Conservation (phyloP, 2,888 invertebrate species). For the Ganaspis brasiliensis region DNA sequence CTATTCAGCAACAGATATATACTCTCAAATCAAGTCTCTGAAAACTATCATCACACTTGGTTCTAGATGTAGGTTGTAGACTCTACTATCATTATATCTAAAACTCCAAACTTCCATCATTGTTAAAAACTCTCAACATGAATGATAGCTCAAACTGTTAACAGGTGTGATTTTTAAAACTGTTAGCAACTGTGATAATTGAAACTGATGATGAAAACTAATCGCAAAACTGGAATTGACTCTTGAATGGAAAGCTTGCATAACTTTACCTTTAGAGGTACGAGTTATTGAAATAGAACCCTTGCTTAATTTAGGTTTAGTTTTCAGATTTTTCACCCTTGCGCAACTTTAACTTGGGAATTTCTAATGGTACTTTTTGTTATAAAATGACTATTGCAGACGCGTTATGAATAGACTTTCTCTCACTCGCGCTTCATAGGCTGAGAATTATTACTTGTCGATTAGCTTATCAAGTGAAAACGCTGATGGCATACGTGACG, state of each 20-base stretch:
- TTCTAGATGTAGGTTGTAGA: background rate
- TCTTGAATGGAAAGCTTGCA: too few species aligned
- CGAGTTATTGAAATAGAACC: too few species aligned
- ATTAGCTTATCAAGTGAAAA: slow-evolving; percentile 50
- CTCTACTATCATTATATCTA: too few species aligned
- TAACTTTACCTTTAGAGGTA: too few species aligned
- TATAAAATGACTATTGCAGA: slow-evolving; percentile 44
- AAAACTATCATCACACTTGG: background rate
- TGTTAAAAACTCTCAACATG: background rate
- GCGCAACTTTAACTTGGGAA: background rate
- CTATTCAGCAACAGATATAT: background rate
- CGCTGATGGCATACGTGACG: slow-evolving; percentile 55
- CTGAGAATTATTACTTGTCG: slow-evolving; percentile 19
- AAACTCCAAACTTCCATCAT: too few species aligned
- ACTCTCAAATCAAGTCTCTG: background rate
- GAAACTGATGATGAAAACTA: too few species aligned
- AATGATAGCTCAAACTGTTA: too few species aligned
- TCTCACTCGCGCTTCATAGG: slow-evolving; percentile 10
- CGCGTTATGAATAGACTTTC: slow-evolving; percentile 43
- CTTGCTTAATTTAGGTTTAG: too few species aligned
- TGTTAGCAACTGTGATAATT: too few species aligned
- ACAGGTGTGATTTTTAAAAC: too few species aligned
- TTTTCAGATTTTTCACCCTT: background rate
- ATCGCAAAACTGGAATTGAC: too few species aligned
- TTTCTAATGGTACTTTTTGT: background rate